phyloP scores from a whole-genome alignment of 37 sponge, comb jelly and placozoan genomes.

The Theonella swinhoei region DNA sequence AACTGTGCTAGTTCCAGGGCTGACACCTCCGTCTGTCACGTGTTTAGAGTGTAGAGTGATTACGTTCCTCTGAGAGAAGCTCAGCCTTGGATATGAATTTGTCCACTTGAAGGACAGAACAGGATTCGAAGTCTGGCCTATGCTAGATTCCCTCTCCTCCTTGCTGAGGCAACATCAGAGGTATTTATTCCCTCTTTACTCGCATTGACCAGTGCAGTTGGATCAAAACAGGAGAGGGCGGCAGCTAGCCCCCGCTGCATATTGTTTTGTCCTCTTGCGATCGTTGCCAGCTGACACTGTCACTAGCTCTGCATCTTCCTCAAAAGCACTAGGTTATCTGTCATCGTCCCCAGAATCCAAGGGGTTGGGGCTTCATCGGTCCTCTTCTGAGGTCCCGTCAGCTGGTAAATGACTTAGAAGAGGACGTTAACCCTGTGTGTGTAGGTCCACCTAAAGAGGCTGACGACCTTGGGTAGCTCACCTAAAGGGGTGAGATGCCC shows the following conservation, averaged over 20 bases:
- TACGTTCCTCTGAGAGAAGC: no score
- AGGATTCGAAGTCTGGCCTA: neutral
- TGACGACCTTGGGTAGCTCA: no score
- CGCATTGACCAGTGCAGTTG: neutral
- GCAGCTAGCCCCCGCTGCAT: neutral
- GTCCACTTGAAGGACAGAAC: conserved; percentile 6
- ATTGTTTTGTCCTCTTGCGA: neutral
- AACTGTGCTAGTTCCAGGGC: conserved; percentile 4
- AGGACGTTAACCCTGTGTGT: neutral
- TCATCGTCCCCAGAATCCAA: no score
- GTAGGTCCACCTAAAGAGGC: conserved; percentile 8
- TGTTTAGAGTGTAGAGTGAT: neutral
- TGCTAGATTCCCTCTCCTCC: conserved; percentile 22
- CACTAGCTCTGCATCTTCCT: no score
- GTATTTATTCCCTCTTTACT: conserved; percentile 10
- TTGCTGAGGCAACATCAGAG: conserved; percentile 26
- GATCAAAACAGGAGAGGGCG: neutral
- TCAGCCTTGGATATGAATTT: conserved; percentile 15
- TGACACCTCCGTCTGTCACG: neutral
- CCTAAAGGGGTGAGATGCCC: no score
- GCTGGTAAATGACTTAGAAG: neutral
- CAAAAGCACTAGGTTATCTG: neutral
- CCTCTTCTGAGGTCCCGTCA: no score
- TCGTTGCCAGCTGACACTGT: no score
- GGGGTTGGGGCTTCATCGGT: no score